Evolutionary conservation across 2,797 vertebrate species (phyloP), one percentile per base, ranked within the genome.

Genomic region (Diplodus sargus): DNA sequence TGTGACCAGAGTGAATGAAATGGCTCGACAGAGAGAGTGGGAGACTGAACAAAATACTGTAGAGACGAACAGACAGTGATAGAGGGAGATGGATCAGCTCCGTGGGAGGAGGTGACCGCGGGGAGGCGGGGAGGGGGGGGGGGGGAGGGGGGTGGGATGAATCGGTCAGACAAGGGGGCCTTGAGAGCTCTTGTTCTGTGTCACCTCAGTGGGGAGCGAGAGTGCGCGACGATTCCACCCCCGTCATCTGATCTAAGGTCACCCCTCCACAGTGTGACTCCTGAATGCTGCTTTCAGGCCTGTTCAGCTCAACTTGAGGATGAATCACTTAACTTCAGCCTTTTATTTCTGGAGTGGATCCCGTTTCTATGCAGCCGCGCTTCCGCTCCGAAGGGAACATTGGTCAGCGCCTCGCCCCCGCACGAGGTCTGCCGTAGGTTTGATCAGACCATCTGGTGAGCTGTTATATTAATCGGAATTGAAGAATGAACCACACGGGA

Each of bases 241-340:
- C 70, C 76, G 89, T 92, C 91, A 93, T 91, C 84, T 84, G 89
- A 93, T 90, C 90, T 83, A 30, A 74, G 86, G 89, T 92, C 88
- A 82, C 60, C 81, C 70, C 74, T 87, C 84, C 70, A 65, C 87
- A 68, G 81, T 54, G 85, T 93, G 91, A 93, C 87, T 86, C 76
- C 82, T 92, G 85, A 89, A 87, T 86, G 81, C 86, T 66, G 85
- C 89, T 87, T 87, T 90, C 89, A 90, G 82, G 80, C 82, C 73
- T 59, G 70, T 75, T 85, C 76, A 51, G 80, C 67, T 79, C 82
- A 51, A 60, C 74, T 85, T 68, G 74, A 74, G 39, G 81, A 89
- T 93, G 91, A 91, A 89, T 93, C 87, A 91, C 84, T 92, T 89
- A 84, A 88, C 78, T 87, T 60, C 58, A 61, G 84, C 69, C 87